Base-by-base conservation (phyloP, 92 coral and sea anemone genomes). In the Plumapathes pennacea region DNA sequence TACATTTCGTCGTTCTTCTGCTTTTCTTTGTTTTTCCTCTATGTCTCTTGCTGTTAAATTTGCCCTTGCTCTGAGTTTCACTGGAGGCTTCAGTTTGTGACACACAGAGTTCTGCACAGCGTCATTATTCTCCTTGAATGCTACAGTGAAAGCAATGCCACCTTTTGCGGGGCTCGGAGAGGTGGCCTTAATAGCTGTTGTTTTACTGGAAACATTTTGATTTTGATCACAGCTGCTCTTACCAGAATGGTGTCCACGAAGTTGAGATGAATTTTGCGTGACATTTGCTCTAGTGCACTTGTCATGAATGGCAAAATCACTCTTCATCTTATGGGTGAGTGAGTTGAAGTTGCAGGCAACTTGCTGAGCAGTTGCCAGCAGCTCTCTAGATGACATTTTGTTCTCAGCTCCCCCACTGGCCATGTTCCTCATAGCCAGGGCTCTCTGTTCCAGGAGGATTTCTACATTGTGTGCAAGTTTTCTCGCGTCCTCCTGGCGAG, bases 401-500 rank as follows among this genome's bases (percentile, higher is more conserved):
- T 71, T 62, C 11, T 67, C 54, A 32, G 52, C 36, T 10, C 45
- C 42, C 27, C 38, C 36, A 15, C 29, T 12, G 6, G 50, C 50
- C 11, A 40, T 25, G 1, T 54, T 28, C 25, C 84, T 88, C 38
- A 49, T 42, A n/a, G 89, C 62, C 25, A 88, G 74, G 22, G 82
- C 74, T 60, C 85, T 58, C 51, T 88, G 96, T 26, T 92, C 89
- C 14, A 92, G 72, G 17, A 92, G 71, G 32, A 79, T 60, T 49
- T 89, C 98, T 10, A 92, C 98, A 43, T 78, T 88, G 29, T 80
- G 62, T 31, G 89, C 92, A 47, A 91, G 94, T 66, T 77, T 88
- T 77, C 76, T 72, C 8, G 94, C 88, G 7, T 86, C 81, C 48
- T 92, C 96, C 62, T 92, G 96, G 72, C 96, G 71, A n/a, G 76